A percentile compares a stretch with the other conserved stretches of the same genome.
phyloP scores from a whole-genome alignment of 2,113 vertebrate genomes.

The Phocoena sinus region DNA sequence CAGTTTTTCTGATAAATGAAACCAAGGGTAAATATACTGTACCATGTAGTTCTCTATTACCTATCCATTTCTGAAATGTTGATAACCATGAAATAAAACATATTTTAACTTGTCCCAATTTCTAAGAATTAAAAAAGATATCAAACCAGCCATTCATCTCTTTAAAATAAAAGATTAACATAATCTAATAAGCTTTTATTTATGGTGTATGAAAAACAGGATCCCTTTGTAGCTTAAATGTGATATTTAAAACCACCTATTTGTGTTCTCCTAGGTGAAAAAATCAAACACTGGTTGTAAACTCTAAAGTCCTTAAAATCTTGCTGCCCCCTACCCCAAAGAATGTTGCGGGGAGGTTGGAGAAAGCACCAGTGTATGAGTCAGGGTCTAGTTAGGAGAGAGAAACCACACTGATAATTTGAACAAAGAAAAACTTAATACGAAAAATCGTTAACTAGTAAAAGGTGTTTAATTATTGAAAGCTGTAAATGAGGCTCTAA shows the following conservation, averaged over 20 bases:
- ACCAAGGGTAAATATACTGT: not conserved
- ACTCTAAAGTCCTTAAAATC: conserved; percentile 15
- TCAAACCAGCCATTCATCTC: not conserved
- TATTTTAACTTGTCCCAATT: not conserved
- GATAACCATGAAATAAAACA: not conserved
- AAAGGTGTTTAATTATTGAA: not conserved
- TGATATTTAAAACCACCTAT: conserved; percentile 7
- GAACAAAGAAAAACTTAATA: not conserved
- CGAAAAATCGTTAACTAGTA: not conserved
- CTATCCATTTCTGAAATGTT: not conserved
- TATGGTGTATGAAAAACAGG: not conserved
- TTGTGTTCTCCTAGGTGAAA: not conserved
- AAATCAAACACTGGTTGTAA: not conserved
- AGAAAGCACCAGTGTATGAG: not conserved
- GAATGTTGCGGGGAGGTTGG: not conserved
- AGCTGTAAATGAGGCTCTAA: not conserved
- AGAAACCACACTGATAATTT: not conserved
- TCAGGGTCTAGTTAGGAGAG: not conserved
- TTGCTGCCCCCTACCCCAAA: not conserved
- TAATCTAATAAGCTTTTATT: not conserved
- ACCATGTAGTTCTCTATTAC: not conserved
- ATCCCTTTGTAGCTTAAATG: not conserved
- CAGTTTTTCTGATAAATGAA: not conserved
- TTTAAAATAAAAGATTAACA: not conserved
- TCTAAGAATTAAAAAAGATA: not conserved